Conservation (phyloP, 2,888 invertebrate species). For the Phortica magna region DNA sequence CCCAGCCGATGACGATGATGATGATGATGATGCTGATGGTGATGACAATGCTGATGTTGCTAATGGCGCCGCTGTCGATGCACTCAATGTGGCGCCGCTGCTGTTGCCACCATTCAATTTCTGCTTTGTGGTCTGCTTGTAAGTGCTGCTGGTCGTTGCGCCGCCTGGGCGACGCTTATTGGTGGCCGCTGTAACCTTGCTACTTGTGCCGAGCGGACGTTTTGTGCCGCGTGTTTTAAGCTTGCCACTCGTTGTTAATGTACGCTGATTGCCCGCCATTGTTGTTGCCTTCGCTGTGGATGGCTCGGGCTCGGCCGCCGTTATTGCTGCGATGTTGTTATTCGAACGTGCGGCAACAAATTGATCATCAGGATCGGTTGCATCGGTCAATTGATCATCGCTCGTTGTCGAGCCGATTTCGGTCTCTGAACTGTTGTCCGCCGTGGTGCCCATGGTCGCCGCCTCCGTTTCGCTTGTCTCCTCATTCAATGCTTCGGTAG, state of each 20-base stretch:
- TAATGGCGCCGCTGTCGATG: slow-evolving; percentile 40
- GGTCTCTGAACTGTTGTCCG: slow-evolving; percentile 11
- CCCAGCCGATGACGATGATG: slow-evolving; percentile 19
- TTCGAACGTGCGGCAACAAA: slow-evolving; percentile 76
- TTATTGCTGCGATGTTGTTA: slow-evolving; percentile 73
- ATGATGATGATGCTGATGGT: slow-evolving; percentile 54
- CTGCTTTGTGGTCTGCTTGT: slow-evolving; percentile 62
- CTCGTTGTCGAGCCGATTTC: slow-evolving; percentile 51
- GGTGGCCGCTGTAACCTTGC: slow-evolving; percentile 51
- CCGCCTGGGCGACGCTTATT: slow-evolving; percentile 63
- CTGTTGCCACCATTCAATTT: slow-evolving; percentile 50
- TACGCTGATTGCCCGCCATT: slow-evolving; percentile 71
- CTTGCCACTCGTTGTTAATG: slow-evolving; percentile 70
- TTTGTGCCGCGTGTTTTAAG: slow-evolving; percentile 70
- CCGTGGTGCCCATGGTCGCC: not conserved
- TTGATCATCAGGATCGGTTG: slow-evolving; percentile 73
- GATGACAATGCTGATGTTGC: slow-evolving; percentile 49
- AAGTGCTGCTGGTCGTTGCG: slow-evolving; percentile 57
- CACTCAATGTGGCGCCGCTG: slow-evolving; percentile 47
- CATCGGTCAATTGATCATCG: slow-evolving; percentile 63
- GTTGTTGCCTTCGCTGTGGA: slow-evolving; percentile 36
- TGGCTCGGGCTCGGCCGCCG: slow-evolving; percentile 67
- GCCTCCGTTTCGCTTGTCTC: slow-evolving; percentile 39
- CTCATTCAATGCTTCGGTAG: slow-evolving; percentile 43
- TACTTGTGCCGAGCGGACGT: slow-evolving; percentile 57